These are phyloP conservation scores for Bufotes viridis DNA, from an alignment of 2,797 vertebrate genomes.

Conservation along the genomic window DNA sequence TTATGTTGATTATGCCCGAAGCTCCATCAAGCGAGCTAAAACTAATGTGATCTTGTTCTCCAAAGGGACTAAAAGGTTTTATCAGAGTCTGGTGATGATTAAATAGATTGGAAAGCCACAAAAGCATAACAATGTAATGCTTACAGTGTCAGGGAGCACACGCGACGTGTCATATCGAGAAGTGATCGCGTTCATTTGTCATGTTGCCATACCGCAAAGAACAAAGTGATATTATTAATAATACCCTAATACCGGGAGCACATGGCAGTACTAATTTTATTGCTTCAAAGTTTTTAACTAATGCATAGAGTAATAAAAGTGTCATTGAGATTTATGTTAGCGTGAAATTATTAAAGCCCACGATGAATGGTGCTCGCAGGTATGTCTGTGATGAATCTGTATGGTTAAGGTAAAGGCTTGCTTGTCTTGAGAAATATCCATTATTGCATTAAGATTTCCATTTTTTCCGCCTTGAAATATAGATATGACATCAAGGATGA, in stretches of 20 bases:
- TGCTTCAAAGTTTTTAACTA: constrained; percentile 74
- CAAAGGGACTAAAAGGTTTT: constrained; percentile 47
- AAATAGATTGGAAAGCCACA: constrained; percentile 61
- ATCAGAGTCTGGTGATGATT: constrained; percentile 46
- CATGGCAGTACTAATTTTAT: constrained; percentile 72
- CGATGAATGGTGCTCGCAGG: constrained; percentile 68
- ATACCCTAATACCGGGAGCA: constrained; percentile 67
- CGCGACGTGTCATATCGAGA: constrained; percentile 69
- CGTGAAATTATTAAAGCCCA: constrained; percentile 69
- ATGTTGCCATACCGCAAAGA: constrained; percentile 68
- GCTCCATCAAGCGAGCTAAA: constrained; percentile 18
- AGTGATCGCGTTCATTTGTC: constrained; percentile 71
- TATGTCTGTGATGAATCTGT: constrained; percentile 58
- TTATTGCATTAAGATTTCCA: constrained; percentile 49
- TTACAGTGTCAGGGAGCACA: constrained; percentile 54
- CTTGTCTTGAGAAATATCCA: neutral
- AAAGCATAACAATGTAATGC: constrained; percentile 58
- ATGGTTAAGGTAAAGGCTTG: constrained; percentile 62
- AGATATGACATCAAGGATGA: constrained; percentile 98
- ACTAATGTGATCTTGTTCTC: constrained; percentile 26
- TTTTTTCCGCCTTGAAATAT: constrained; percentile 58
- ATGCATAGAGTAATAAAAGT: constrained; percentile 71
- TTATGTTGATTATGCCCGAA: constrained; percentile 1
- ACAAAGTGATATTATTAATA: constrained; percentile 74
- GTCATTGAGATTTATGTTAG: constrained; percentile 71